Evolutionary conservation across 1,140 invertebrate species (phyloP), one percentile per base, ranked within the genome.

Genomic region (Tetramorium simillimum): DNA sequence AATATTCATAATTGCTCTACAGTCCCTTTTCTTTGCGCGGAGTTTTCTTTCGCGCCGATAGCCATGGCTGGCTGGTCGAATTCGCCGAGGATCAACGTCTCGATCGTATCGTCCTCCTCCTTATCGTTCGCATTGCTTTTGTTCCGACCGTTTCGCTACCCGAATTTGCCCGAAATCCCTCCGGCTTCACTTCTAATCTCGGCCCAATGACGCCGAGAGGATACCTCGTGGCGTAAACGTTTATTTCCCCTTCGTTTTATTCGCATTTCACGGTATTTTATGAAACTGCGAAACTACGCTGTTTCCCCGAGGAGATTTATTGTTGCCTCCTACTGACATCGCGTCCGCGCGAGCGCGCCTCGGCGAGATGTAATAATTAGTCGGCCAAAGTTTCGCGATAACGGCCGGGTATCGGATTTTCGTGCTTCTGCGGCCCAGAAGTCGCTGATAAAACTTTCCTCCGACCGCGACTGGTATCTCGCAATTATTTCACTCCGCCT

Each of bases 1-100:
- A 86, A 89, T 86, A 89, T 90, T 81, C 88, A 82, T 90, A 90
- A 90, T 90, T 90, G 85, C 62, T 60, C 76, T 37, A 69, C 85
- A 46, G 21, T 18, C 24, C 16, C 78, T 77, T 60, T 53, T 43
- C 7, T 49, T 33, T 33, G 33, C 53, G 1, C 69, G 5, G n/a
- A 28, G 14, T 46, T 80, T 76, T 65, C 60, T 65, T 60, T 78
- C 56, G 7, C 16, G 21, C n/a, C 46, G 67, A 88, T 86, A 62
- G 49, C 46, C 49, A 14, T 6, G 7, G 33, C 9, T 56, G 53
- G 28, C 58, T 51, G 80, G 53, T 12, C 40, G 18, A 89, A 88
- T 88, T 88, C 73, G 62, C 53, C n/a, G 28, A 43, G 16, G 60
- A 53, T n/a, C 58, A 49, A 76, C 78, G 14, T 37, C n/a, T 21